These are phyloP conservation scores for Sebastolobus altivelis DNA, from an alignment of 2,797 vertebrate species.

Conservation along the genomic window DNA sequence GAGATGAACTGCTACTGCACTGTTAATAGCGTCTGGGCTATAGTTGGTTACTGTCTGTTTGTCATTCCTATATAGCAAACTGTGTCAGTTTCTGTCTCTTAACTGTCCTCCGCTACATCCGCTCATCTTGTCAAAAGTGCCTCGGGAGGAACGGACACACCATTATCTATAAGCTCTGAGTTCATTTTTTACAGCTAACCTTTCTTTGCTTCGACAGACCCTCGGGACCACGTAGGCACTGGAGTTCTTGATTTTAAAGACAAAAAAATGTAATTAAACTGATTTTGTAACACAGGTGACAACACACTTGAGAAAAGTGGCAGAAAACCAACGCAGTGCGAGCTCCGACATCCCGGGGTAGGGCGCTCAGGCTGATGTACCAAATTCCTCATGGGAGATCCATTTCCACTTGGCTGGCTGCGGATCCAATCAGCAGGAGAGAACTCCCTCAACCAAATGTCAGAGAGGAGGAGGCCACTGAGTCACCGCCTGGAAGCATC, in stretches of 20 bases:
- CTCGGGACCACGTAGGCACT: not conserved
- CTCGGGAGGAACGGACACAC: slow-evolving; percentile 19
- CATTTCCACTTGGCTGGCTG: slow-evolving; percentile 62
- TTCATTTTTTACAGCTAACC: slow-evolving; percentile 25
- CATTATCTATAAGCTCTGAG: slow-evolving; percentile 21
- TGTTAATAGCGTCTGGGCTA: not conserved
- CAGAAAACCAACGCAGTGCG: slow-evolving; percentile 37
- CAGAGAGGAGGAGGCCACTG: slow-evolving; percentile 44
- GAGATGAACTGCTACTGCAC: not conserved
- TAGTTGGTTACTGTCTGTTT: slow-evolving; percentile 3
- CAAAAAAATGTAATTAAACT: slow-evolving; percentile 25
- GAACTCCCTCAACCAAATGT: slow-evolving; percentile 61
- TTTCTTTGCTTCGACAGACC: slow-evolving; percentile 3
- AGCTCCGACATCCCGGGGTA: slow-evolving; percentile 27
- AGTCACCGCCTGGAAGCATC: slow-evolving; percentile 45
- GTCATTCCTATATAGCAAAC: not conserved
- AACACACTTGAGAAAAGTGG: slow-evolving; percentile 30
- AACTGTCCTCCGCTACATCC: not conserved
- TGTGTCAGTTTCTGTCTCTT: slow-evolving; percentile 5
- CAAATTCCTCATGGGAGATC: slow-evolving; percentile 70
- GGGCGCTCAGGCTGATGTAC: slow-evolving; percentile 43
- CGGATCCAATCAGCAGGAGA: slow-evolving; percentile 63
- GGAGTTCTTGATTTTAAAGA: slow-evolving; percentile 26
- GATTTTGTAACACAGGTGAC: slow-evolving; percentile 21
- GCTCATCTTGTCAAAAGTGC: not conserved